These are phyloP conservation scores for Malacosoma neustria DNA, from an alignment of 2,888 invertebrate genomes.

Conservation along the genomic window DNA sequence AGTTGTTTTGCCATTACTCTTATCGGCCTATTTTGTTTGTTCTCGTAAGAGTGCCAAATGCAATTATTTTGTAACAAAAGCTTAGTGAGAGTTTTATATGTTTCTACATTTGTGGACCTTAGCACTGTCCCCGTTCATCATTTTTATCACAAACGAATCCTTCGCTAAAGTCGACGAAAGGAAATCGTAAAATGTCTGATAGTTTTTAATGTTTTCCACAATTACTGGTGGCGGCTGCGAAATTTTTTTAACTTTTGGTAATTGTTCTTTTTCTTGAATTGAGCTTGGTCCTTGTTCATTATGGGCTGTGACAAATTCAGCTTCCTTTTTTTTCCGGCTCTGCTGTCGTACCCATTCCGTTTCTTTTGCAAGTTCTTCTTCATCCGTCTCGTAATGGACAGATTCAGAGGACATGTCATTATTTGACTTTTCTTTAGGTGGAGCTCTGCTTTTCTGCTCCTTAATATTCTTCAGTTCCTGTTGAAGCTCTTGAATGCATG, in stretches of 20 bases:
- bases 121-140: constrained; percentile 3
- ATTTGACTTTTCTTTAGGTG: neutral
- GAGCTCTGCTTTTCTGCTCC: neutral
- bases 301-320: too few relatives aligned
- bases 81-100: too few relatives aligned
- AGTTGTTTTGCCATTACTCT: too few relatives aligned
- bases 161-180: neutral
- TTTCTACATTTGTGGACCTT: too few relatives aligned
- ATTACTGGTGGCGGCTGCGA: neutral
- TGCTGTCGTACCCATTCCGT: neutral
- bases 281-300: too few relatives aligned
- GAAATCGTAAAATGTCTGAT: neutral
- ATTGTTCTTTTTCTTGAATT: too few relatives aligned
- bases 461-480: neutral
- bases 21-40: too few relatives aligned
- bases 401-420: neutral
- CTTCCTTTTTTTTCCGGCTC: neutral
- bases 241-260: neutral
- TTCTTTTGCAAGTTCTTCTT: neutral
- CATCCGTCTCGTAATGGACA: neutral
- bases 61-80: too few relatives aligned
- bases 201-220: neutral
- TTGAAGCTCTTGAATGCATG: neutral
- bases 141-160: neutral
- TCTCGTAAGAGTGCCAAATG: too few relatives aligned